Evolutionary conservation across 1,140 invertebrate genomes (phyloP), one percentile per base, ranked within the genome.

Genomic region (Archivesica marissinica): DNA sequence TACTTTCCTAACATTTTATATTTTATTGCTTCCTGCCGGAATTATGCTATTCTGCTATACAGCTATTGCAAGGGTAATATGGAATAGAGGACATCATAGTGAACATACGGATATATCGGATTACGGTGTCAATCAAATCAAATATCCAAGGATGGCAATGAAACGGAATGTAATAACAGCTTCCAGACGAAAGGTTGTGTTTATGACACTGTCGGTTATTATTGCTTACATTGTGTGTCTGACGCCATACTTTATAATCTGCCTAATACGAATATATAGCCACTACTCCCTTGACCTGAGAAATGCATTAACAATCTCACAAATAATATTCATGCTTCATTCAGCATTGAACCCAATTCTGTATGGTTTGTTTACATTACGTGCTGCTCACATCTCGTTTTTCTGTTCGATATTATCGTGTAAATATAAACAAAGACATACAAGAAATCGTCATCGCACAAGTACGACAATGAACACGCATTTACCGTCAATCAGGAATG

Each of bases 341-440:
- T 94, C 93, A 83, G 93, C 93, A 28, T 86, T 95, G 7, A 95
- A 95, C 88, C 94, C 94, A 1, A 88, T 95, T 35, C 90, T 95
- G 35, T 95, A 94, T 88, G 94, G 93, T 13, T 92, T 93, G 35
- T 95, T 95, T 89, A 94, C 91, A n/a, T 59, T 92, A 23, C 59
- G 89, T 66, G 28, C 82, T 17, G 54, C 87, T 30, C 91, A 92
- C 56, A 33, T 92, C 0, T 76, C 70, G 20, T 86, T 44, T 17
- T 72, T n/a, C 44, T 86, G n/a, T 28, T 33, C 44, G 15, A 41
- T 20, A 47, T 17, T 44, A 3, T 0, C 20, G 1, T 33, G 28
- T 13, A 35, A 44, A 79, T 74, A 74, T 25, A 17, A 41, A 13
- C 0, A 75, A 17, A 38, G 20, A 38, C 33, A 9, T 17, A 75